Evolutionary conservation across 1,140 invertebrate species (phyloP).

Genomic region (Nasonia longicornis): DNA sequence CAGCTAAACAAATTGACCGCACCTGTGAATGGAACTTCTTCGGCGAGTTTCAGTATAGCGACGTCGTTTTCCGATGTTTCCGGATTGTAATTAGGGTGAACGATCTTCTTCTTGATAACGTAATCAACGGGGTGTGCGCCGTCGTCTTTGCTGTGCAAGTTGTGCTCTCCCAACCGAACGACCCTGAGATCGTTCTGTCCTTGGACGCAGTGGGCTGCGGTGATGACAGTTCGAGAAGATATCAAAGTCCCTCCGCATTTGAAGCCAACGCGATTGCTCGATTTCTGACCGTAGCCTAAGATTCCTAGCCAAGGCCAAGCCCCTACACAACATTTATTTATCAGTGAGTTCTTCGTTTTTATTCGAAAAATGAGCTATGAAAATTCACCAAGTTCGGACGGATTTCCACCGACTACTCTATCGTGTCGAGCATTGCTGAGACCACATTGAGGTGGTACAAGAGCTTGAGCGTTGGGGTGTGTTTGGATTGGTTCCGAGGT

Average conservation of each 20-base stretch:
- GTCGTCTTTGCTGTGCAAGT: constrained; percentile 73
- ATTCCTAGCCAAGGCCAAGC: constrained; percentile 81
- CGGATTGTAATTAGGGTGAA: constrained; percentile 78
- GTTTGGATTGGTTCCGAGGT: not conserved
- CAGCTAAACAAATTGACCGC: constrained; percentile 48
- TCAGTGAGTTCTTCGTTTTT: not conserved
- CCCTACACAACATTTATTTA: constrained; percentile 60
- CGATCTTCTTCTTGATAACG: constrained; percentile 70
- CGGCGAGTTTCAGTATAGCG: constrained; percentile 76
- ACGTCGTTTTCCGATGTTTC: constrained; percentile 80
- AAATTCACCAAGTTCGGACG: constrained; percentile 54
- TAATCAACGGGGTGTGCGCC: constrained; percentile 72
- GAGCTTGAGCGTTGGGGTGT: constrained; percentile 9
- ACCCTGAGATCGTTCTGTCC: constrained; percentile 68
- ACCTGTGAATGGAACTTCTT: constrained; percentile 73
- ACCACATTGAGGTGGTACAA: constrained; percentile 56
- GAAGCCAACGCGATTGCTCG: constrained; percentile 49
- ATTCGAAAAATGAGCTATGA: not conserved
- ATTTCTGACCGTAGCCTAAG: constrained; percentile 73
- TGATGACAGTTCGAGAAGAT: constrained; percentile 78
- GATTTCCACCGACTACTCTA: constrained; percentile 55
- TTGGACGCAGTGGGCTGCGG: constrained; percentile 86
- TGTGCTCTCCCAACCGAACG: constrained; percentile 80
- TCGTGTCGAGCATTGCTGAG: constrained; percentile 49
- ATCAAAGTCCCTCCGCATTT: constrained; percentile 85